A percentile compares a stretch with the other conserved stretches of the same genome.
phyloP scores from a whole-genome alignment of 2,888 invertebrate species.

The Cantharis rufa region DNA sequence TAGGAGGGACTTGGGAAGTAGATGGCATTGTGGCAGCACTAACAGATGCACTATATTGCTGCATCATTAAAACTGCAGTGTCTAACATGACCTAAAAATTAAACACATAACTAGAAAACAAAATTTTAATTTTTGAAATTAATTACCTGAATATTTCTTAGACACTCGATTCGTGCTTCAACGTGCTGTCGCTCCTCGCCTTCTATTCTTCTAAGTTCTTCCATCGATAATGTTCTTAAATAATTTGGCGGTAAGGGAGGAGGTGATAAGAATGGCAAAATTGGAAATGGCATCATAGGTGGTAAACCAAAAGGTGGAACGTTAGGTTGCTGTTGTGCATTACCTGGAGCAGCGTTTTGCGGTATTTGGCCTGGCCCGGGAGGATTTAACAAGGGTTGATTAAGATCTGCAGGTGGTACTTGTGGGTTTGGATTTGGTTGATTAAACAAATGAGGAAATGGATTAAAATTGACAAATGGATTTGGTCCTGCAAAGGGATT shows the following conservation, averaged over 20 bases:
- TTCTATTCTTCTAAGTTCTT: conserved; percentile 87
- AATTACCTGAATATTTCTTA: conserved; percentile 67
- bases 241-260: conserved; percentile 80
- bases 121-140: neutral
- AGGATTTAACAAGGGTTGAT: conserved; percentile 35
- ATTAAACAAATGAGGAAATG: conserved; percentile 35
- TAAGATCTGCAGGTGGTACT: conserved; percentile 29
- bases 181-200: conserved; percentile 85
- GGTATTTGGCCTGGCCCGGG: conserved; percentile 41
- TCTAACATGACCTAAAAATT: conserved; percentile 82
- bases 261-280: conserved; percentile 63
- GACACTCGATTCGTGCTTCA: conserved; percentile 85
- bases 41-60: conserved; percentile 82
- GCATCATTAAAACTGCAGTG: conserved; percentile 91
- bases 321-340: conserved; percentile 36
- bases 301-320: conserved; percentile 61
- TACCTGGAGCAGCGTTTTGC: conserved; percentile 1
- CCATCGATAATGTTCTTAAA: conserved; percentile 75
- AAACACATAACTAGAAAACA: neutral
- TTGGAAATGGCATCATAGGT: conserved; percentile 59
- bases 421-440: conserved; percentile 30
- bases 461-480: conserved; percentile 34
- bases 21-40: conserved; percentile 49
- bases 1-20: conserved; percentile 6
- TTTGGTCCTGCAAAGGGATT: conserved; percentile 32